Evolutionary conservation across 2,113 vertebrate species (phyloP).

Genomic region (Periophthalmus modestus): DNA sequence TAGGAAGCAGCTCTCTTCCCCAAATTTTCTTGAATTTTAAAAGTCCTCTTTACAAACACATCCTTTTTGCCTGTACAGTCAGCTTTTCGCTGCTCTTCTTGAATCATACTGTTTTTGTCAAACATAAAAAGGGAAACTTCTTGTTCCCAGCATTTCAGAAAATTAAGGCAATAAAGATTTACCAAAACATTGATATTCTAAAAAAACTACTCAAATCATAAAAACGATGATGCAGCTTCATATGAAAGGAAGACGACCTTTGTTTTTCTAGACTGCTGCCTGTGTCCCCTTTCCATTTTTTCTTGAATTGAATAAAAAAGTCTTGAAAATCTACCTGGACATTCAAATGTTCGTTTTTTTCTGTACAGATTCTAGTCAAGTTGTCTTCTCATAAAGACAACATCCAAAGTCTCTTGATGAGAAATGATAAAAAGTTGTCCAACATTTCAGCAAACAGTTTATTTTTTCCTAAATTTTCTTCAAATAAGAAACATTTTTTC

Average conservation of each 20-base stretch:
- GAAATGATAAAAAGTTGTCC: constrained; percentile 79
- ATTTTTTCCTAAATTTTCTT: constrained; percentile 59
- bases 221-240: constrained; percentile 87
- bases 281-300: constrained; percentile 73
- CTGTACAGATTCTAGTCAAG: constrained; percentile 77
- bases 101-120: constrained; percentile 77
- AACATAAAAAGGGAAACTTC: constrained; percentile 67
- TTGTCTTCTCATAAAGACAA: constrained; percentile 71
- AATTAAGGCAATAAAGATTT: constrained; percentile 99
- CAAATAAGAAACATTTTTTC: constrained; percentile 79
- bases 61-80: constrained; percentile 86
- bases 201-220: constrained; percentile 85
- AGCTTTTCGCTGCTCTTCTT: constrained; percentile 73
- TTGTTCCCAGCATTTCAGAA: constrained; percentile 86
- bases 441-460: constrained; percentile 62
- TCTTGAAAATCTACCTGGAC: constrained; percentile 85
- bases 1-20: constrained; percentile 81
- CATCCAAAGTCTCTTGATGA: constrained; percentile 73
- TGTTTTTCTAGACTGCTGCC: constrained; percentile 52
- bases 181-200: constrained; percentile 93
- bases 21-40: constrained; percentile 84
- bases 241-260: constrained; percentile 90
- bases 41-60: constrained; percentile 91
- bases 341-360: constrained; percentile 83
- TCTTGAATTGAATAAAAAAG: constrained; percentile 64